Conservation (phyloP, 2,888 invertebrate genomes). For the Drosophila bunnanda region DNA sequence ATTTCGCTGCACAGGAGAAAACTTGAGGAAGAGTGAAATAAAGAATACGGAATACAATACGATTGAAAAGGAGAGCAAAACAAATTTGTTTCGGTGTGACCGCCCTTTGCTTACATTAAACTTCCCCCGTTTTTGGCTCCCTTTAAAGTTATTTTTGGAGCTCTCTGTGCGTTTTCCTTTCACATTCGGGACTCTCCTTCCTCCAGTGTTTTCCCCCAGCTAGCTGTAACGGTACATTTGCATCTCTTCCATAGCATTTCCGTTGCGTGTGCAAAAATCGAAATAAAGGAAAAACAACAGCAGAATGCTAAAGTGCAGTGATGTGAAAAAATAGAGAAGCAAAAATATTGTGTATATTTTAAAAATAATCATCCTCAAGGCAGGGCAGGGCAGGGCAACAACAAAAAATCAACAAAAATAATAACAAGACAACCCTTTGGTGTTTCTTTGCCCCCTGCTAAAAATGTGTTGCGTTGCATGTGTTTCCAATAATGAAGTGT, state of each 20-base stretch:
- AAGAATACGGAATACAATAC: not conserved
- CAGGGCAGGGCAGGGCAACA: conserved; percentile 21
- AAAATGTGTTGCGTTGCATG: conserved; percentile 49
- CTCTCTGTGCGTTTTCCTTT: conserved; percentile 45
- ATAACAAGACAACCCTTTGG: conserved; percentile 26
- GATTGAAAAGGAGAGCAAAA: no score
- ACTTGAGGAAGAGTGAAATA: not conserved
- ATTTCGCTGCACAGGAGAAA: conserved; percentile 29
- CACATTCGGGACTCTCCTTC: conserved; percentile 24
- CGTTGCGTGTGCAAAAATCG: conserved; percentile 49
- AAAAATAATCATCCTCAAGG: conserved; percentile 35
- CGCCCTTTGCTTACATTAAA: conserved; percentile 54
- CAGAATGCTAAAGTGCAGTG: conserved; percentile 24
- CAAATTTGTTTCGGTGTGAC: conserved; percentile 3
- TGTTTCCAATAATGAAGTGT: conserved; percentile 78
- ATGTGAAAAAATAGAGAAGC: conserved; percentile 26
- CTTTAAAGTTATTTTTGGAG: conserved; percentile 63
- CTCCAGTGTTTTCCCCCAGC: conserved; percentile 22
- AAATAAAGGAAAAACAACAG: conserved; percentile 29
- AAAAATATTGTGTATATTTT: conserved; percentile 44
- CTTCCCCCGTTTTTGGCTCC: conserved; percentile 20
- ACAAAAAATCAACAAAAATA: conserved; percentile 7
- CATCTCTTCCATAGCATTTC: conserved; percentile 49
- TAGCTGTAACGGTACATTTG: conserved; percentile 10
- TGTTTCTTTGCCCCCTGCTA: conserved; percentile 35